Evolutionary conservation across 2,888 invertebrate genomes (phyloP).

Genomic region (Campoplex nolae): DNA sequence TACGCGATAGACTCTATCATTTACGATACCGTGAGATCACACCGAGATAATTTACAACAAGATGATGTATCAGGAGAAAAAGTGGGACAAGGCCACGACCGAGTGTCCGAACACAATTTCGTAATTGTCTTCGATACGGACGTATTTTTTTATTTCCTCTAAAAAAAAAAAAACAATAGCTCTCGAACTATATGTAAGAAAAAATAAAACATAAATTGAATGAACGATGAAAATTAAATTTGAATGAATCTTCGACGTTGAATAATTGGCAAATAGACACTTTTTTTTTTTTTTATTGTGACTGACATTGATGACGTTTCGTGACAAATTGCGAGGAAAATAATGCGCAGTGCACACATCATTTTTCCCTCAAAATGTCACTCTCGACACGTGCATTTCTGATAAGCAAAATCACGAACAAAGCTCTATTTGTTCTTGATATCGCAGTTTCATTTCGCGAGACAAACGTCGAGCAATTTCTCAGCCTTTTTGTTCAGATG

Average conservation of each 20-base stretch:
- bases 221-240: background rate
- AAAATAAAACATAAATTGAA: background rate
- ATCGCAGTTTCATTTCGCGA: slow-evolving; percentile 43
- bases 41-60: slow-evolving; percentile 45
- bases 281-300: background rate
- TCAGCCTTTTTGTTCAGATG: background rate
- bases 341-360: background rate
- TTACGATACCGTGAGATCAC: slow-evolving; percentile 51
- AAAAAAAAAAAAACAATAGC: background rate
- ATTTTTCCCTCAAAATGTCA: slow-evolving; percentile 47
- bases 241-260: background rate
- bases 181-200: background rate
- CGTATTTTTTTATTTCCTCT: background rate
- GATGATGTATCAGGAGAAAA: slow-evolving; percentile 56
- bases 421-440: slow-evolving; percentile 53
- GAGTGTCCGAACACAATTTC: background rate
- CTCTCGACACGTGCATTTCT: slow-evolving; percentile 52
- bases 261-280: background rate
- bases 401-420: slow-evolving; percentile 49
- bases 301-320: background rate
- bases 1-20: slow-evolving; percentile 23
- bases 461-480: slow-evolving; percentile 33
- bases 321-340: slow-evolving; percentile 13
- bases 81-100: slow-evolving; percentile 58
- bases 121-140: slow-evolving; percentile 15